phyloP scores from a whole-genome alignment of 2,113 vertebrate species.

The Gnathonemus longibarbis region DNA sequence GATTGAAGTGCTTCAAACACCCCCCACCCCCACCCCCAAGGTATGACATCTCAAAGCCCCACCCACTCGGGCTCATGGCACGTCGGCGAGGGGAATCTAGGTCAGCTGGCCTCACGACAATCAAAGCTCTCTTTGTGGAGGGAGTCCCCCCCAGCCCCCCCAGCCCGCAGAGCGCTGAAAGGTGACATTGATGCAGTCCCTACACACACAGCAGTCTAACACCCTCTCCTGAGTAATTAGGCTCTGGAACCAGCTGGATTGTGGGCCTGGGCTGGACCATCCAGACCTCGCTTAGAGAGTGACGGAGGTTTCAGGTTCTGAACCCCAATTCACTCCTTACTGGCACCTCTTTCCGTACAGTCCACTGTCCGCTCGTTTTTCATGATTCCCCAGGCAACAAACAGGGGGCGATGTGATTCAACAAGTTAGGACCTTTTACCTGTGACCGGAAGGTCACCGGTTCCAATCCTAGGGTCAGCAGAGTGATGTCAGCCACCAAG shows the following conservation, averaged over 20 bases:
- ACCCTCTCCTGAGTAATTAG: conserved; percentile 34
- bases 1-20: background rate
- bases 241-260: conserved; percentile 23
- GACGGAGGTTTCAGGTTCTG: background rate
- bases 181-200: conserved; percentile 56
- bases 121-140: conserved; percentile 59
- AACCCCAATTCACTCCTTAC: background rate
- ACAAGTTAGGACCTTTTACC: background rate
- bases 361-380: background rate
- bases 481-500: background rate
- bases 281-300: background rate
- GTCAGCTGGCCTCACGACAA: conserved; percentile 44
- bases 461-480: background rate
- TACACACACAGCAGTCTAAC: conserved; percentile 34
- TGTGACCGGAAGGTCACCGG: background rate
- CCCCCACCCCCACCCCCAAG: background rate
- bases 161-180: conserved; percentile 47
- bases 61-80: background rate
- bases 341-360: background rate
- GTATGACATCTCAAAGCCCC: background rate
- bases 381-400: background rate
- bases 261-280: conserved; percentile 20
- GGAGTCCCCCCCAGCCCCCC: conserved; percentile 13
- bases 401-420: background rate
- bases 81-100: conserved; percentile 31